Evolutionary conservation across 2,797 vertebrate genomes (phyloP), one percentile per base, ranked within the genome.

Genomic region (Microctenopoma stevenorrisi): DNA sequence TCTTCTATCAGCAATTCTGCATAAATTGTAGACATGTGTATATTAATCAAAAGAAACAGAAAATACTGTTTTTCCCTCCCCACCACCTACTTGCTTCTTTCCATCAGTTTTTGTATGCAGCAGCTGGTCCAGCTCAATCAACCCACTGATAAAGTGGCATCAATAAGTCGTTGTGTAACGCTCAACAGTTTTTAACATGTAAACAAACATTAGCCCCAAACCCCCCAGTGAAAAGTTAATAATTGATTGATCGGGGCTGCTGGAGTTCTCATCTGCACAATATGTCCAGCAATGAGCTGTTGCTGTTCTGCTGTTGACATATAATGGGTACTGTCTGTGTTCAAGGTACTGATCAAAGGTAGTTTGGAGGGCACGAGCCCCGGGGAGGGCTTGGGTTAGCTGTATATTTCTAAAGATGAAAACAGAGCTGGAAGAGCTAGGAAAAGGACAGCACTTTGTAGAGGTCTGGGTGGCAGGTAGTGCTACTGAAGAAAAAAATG

Each of bases 391-490:
- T 62, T 2, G 52, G 71, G 78, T 74, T 74, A 58, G 74, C 72
- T 77, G 86, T 91, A 86, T 91, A 92, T 91, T 86, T 91, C 74
- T 88, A 90, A 86, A 87, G 71, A 81, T 72, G 26, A 82, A 76
- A 82, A 76, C 70, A 16, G 85, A 77, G 79, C 79, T 43, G 58
- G 80, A 22, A 22, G 22, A 22, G 22, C 65, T 84, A 82, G 85
- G 74, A 82, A 87, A 78, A 88, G 84, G 88, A 87, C 88, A 85
- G 92, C 93, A 93, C 92, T 94, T 93, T 94, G 87, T 92, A 88
- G 87, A 86, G 85, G 83, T 90, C 88, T 85, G 73, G 74, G 81
- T 89, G 83, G 88, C 87, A 87, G 69, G 79, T 88, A 77, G 86
- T 88, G 89, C 93, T 93, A 89, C 92, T 91, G 85, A 50, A 35